These are phyloP conservation scores for Aphelocoma coerulescens DNA, from an alignment of 2,113 vertebrate genomes.

Conservation along the genomic window DNA sequence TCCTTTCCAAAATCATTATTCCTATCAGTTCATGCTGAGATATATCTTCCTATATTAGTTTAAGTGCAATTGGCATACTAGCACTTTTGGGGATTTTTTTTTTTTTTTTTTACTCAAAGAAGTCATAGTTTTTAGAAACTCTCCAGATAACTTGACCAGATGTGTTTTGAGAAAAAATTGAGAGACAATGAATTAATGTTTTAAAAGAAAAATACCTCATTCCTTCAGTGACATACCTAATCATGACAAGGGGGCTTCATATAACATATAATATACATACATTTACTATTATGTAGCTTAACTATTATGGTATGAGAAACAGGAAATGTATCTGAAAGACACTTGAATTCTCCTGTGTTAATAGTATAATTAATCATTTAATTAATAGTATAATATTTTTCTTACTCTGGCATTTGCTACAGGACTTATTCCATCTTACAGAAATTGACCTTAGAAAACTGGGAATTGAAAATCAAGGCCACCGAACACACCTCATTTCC, in stretches of 20 bases:
- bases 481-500: constrained; percentile 73
- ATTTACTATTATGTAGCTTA: neutral
- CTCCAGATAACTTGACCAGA: neutral
- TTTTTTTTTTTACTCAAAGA: neutral
- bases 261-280: neutral
- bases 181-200: neutral
- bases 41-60: neutral
- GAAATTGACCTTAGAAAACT: constrained; percentile 75
- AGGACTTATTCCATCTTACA: constrained; percentile 77
- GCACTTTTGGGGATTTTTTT: neutral
- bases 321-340: neutral
- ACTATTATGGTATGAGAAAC: neutral
- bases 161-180: neutral
- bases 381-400: neutral
- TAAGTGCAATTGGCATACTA: neutral
- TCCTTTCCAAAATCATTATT: neutral
- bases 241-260: neutral
- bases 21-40: neutral
- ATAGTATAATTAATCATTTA: neutral
- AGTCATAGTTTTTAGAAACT: neutral
- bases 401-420: constrained; percentile 3
- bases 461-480: constrained; percentile 73
- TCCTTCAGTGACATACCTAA: neutral
- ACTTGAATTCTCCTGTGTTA: neutral
- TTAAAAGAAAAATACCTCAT: neutral